These are phyloP conservation scores for Ornithoptera alexandrae DNA, from an alignment of 2,888 invertebrate genomes.

Conservation along the genomic window DNA sequence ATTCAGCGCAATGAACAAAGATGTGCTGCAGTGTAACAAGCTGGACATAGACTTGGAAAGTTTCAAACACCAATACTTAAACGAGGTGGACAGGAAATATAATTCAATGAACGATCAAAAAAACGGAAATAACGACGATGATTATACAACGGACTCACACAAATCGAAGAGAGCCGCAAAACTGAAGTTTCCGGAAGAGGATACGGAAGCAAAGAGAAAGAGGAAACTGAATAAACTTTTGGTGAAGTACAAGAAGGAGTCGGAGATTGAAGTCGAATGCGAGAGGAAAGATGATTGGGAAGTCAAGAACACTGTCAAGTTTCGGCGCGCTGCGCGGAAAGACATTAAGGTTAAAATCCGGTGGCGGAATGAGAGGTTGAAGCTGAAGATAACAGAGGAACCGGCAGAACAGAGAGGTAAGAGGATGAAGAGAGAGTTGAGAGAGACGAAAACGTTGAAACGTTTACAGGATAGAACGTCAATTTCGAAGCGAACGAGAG, in stretches of 20 bases:
- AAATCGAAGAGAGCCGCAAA: constrained; percentile 7
- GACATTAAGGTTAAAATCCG: constrained; percentile 56
- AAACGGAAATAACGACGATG: neutral
- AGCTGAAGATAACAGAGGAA: constrained; percentile 45
- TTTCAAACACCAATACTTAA: constrained; percentile 60
- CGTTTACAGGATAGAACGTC: too few relatives aligned
- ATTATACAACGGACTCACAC: neutral
- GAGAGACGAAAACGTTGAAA: neutral
- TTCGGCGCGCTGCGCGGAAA: constrained; percentile 16
- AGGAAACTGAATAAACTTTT: constrained; percentile 33
- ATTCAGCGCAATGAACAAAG: constrained; percentile 50
- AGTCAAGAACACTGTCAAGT: neutral
- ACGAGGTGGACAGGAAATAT: constrained; percentile 48
- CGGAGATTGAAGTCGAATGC: neutral
- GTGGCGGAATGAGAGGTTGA: constrained; percentile 46
- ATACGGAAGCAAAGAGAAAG: constrained; percentile 24
- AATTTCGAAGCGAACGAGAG: neutral
- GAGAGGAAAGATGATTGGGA: neutral
- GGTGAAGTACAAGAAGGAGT: constrained; percentile 31
- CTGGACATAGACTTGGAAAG: constrained; percentile 56
- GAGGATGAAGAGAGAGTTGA: neutral
- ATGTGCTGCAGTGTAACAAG: constrained; percentile 39
- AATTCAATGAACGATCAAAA: constrained; percentile 5
- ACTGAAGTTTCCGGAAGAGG: constrained; percentile 3
- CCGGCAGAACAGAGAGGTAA: constrained; percentile 22